These are phyloP conservation scores for Heliconius hewitsoni DNA, from an alignment of 1,140 invertebrate genomes.

Conservation along the genomic window DNA sequence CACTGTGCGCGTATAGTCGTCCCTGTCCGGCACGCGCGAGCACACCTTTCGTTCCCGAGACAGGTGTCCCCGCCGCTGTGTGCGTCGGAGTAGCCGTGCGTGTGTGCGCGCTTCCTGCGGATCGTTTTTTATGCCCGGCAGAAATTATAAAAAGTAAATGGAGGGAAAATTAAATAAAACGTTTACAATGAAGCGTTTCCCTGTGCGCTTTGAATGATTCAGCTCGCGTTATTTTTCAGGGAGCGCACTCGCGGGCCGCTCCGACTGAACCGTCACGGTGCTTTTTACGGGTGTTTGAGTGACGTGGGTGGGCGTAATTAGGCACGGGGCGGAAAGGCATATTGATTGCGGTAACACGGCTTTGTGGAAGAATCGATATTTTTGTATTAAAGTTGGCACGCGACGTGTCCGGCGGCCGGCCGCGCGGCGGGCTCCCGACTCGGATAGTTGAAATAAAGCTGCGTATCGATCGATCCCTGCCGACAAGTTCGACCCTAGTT, in stretches of 20 bases:
- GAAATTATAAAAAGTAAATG: conserved; percentile 82
- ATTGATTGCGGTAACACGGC: conserved; percentile 80
- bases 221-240: conserved; percentile 75
- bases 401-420: conserved; percentile 66
- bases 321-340: conserved; percentile 79
- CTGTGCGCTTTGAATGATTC: conserved; percentile 79
- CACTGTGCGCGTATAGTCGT: conserved; percentile 51
- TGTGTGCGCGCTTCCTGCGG: conserved; percentile 77
- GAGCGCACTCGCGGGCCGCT: conserved; percentile 55
- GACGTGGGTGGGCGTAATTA: conserved; percentile 79
- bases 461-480: conserved; percentile 73
- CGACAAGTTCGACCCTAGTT: conserved; percentile 71
- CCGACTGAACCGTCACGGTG: conserved; percentile 51
- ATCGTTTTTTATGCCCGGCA: conserved; percentile 80
- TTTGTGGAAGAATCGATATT: conserved; percentile 80
- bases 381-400: conserved; percentile 79
- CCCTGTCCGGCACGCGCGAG: conserved; percentile 64
- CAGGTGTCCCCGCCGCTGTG: conserved; percentile 75
- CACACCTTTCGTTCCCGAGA: conserved; percentile 80
- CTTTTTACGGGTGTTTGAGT: conserved; percentile 78
- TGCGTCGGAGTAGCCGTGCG: conserved; percentile 61
- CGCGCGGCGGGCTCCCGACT: conserved; percentile 45
- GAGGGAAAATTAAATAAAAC: conserved; percentile 81
- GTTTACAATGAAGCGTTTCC: conserved; percentile 81
- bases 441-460: conserved; percentile 63